Evolutionary conservation across 2,888 invertebrate genomes (phyloP).

Genomic region (Nymphalis c-album): DNA sequence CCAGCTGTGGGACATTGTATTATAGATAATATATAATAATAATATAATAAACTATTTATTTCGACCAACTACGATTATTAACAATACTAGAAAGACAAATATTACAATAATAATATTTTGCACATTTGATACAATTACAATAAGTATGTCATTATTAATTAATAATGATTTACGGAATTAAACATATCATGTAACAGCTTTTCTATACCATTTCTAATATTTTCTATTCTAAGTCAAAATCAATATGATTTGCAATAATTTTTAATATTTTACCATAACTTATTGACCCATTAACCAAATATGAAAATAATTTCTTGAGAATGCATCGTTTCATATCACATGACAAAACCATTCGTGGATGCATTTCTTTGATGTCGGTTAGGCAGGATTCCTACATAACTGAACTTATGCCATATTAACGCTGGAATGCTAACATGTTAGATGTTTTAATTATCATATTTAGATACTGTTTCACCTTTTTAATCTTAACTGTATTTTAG

Average conservation of each 20-base stretch:
- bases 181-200: not conserved
- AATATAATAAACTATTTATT: too few relatives aligned
- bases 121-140: too few relatives aligned
- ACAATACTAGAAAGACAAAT: too few relatives aligned
- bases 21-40: too few relatives aligned
- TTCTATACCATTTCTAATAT: constrained; percentile 2
- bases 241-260: constrained; percentile 28
- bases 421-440: not conserved
- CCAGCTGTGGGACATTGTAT: too few relatives aligned
- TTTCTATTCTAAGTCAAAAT: constrained; percentile 9
- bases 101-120: too few relatives aligned
- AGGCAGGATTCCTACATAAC: not conserved
- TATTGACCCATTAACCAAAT: constrained; percentile 32
- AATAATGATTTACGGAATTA: too few relatives aligned
- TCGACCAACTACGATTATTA: too few relatives aligned
- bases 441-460: constrained; percentile 1
- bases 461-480: not conserved
- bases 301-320: constrained; percentile 23
- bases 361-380: constrained; percentile 13
- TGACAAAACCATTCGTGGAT: constrained; percentile 10
- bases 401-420: not conserved
- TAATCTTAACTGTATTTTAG: too few relatives aligned
- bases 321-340: constrained; percentile 13
- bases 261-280: constrained; percentile 38
- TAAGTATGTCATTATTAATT: too few relatives aligned